phyloP scores from a whole-genome alignment of 1,140 invertebrate genomes.

The Drosophila trapezifrons region DNA sequence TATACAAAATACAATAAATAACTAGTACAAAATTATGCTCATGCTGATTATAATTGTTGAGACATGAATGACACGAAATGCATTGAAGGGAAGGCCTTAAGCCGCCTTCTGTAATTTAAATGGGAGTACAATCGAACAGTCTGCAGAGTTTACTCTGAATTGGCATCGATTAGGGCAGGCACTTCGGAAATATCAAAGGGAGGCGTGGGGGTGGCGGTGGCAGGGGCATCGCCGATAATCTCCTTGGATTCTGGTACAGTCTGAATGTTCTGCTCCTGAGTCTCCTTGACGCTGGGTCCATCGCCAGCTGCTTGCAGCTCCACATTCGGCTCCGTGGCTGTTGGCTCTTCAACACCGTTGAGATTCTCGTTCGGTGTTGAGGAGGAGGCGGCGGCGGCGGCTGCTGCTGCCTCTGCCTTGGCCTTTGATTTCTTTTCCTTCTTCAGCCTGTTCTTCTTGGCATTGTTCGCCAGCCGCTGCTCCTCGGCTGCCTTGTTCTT shows the following conservation, averaged over 20 bases:
- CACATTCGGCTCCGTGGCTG: background rate
- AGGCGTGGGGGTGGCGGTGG: background rate
- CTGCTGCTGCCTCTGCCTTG: slow-evolving; percentile 64
- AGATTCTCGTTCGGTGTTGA: slow-evolving; percentile 8
- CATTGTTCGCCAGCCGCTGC: slow-evolving; percentile 54
- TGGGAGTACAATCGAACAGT: slow-evolving; percentile 10
- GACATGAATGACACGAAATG: slow-evolving; percentile 60
- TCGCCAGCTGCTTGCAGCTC: slow-evolving; percentile 36
- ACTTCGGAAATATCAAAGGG: slow-evolving; percentile 38
- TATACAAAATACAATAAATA: slow-evolving; percentile 75
- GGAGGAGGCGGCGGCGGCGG: slow-evolving; percentile 21
- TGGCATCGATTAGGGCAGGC: slow-evolving; percentile 58
- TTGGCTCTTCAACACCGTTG: slow-evolving; percentile 13
- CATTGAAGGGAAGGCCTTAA: slow-evolving; percentile 13
- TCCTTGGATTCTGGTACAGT: slow-evolving; percentile 16
- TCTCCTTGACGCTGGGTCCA: slow-evolving; percentile 9
- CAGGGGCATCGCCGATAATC: slow-evolving; percentile 9
- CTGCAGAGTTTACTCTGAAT: slow-evolving; percentile 34
- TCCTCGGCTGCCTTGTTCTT: slow-evolving; percentile 53
- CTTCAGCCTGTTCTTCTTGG: slow-evolving; percentile 74
- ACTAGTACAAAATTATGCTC: slow-evolving; percentile 46
- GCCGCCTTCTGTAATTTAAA: background rate
- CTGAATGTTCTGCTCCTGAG: slow-evolving; percentile 14
- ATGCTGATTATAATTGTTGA: slow-evolving; percentile 43
- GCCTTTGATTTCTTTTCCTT: slow-evolving; percentile 71